Conservation (phyloP, 2,113 vertebrate genomes). For the Hippoglossus stenolepis region DNA sequence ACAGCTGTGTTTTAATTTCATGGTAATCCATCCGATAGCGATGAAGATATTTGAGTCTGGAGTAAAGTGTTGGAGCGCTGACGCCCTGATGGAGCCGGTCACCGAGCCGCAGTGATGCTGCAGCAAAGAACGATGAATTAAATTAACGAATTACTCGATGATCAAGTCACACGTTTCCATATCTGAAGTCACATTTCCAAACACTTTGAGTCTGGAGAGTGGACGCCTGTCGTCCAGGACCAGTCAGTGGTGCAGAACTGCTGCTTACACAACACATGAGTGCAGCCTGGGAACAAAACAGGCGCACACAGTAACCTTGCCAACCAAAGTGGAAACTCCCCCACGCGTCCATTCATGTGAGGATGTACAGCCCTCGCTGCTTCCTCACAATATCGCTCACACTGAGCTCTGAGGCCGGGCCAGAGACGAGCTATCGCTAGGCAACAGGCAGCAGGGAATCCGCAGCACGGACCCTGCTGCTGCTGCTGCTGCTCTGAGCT, state of each 20-base stretch:
- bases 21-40: background rate
- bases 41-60: background rate
- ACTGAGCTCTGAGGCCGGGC: constrained; percentile 44
- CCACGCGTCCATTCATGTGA: constrained; percentile 68
- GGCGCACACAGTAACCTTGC: constrained; percentile 50
- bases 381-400: constrained; percentile 61
- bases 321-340: constrained; percentile 68
- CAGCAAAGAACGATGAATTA: background rate
- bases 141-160: too few species aligned
- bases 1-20: background rate
- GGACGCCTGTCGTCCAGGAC: constrained; percentile 1
- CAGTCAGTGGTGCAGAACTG: constrained; percentile 35
- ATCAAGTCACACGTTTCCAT: too few species aligned
- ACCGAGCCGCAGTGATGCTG: background rate
- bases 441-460: constrained; percentile 74
- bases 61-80: background rate
- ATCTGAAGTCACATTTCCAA: too few species aligned
- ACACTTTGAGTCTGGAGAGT: background rate
- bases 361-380: constrained; percentile 51
- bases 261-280: constrained; percentile 46
- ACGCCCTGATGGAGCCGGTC: background rate
- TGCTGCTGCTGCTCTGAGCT: constrained; percentile 37
- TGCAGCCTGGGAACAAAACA: constrained; percentile 59
- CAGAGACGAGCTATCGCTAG: constrained; percentile 70
- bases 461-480: constrained; percentile 40